Percentiles rank a stretch among this genome's conserved stretches.
Conservation (phyloP, 2,888 invertebrate genomes). For the Ophion obscuratus region DNA sequence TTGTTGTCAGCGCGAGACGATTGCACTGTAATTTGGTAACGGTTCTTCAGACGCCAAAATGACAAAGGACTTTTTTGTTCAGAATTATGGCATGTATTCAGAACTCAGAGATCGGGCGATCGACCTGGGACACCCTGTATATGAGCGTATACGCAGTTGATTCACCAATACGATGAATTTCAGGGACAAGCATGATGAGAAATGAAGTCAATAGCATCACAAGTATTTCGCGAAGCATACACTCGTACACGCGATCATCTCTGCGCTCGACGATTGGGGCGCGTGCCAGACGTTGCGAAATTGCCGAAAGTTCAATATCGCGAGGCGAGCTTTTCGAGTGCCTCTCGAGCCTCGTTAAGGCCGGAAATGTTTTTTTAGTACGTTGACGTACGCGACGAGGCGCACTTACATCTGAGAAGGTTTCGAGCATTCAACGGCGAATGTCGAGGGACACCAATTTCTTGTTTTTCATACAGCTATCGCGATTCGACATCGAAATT, state of each 20-base stretch:
- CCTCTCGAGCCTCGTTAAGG: not conserved
- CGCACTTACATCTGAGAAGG: not conserved
- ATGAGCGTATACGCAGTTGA: not conserved
- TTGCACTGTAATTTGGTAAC: no score
- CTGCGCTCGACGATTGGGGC: not conserved
- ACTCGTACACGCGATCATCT: not conserved
- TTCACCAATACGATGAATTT: constrained; percentile 21
- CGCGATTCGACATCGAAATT: no score
- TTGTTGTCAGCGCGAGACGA: no score
- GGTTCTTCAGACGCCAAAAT: no score
- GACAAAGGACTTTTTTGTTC: no score
- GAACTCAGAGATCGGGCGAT: no score
- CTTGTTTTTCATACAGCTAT: not conserved
- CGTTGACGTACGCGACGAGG: not conserved
- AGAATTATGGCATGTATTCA: no score
- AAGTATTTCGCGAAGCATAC: constrained; percentile 36
- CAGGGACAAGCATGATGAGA: constrained; percentile 31
- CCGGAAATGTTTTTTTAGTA: not conserved
- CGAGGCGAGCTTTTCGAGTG: not conserved
- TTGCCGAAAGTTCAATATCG: constrained; percentile 38
- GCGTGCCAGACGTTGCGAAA: constrained; percentile 50
- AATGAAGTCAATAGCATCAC: constrained; percentile 59
- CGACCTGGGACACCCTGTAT: not conserved
- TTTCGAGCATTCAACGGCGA: not conserved
- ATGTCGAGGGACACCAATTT: not conserved